phyloP scores from a whole-genome alignment of 2,113 vertebrate species.

The Oxygymnocypris stewartii region DNA sequence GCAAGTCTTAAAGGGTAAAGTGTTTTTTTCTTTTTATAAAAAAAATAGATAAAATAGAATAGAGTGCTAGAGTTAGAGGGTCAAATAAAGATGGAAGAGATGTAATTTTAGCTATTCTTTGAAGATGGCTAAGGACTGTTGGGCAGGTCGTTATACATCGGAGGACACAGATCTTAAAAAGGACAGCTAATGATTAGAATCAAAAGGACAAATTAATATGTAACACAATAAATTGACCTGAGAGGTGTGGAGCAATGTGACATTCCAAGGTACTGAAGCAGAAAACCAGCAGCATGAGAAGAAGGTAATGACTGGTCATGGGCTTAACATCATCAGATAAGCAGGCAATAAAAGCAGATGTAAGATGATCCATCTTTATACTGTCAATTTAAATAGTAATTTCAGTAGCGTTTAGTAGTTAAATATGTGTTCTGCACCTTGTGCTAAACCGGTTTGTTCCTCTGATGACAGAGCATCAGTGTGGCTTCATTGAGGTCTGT shows the following conservation, averaged over 20 bases:
- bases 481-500: neutral
- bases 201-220: neutral
- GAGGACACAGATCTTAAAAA: neutral
- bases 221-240: constrained; percentile 1
- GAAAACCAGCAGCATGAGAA: neutral
- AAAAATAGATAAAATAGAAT: no score
- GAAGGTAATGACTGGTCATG: constrained; percentile 25
- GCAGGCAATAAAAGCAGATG: neutral
- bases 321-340: neutral
- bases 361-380: neutral
- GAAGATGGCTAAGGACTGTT: no score
- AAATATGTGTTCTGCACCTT: constrained; percentile 5
- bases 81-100: no score
- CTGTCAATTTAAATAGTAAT: neutral
- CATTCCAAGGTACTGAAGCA: neutral
- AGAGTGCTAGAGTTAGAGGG: no score
- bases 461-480: neutral
- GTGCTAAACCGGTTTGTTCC: neutral
- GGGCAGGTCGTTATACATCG: neutral
- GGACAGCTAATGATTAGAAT: constrained; percentile 1
- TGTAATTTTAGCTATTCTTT: no score
- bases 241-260: neutral
- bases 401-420: neutral
- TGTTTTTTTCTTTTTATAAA: no score
- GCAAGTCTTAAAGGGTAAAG: no score